Evolutionary conservation across 2,113 vertebrate species (phyloP).

Genomic region (Aramus guarauna): DNA sequence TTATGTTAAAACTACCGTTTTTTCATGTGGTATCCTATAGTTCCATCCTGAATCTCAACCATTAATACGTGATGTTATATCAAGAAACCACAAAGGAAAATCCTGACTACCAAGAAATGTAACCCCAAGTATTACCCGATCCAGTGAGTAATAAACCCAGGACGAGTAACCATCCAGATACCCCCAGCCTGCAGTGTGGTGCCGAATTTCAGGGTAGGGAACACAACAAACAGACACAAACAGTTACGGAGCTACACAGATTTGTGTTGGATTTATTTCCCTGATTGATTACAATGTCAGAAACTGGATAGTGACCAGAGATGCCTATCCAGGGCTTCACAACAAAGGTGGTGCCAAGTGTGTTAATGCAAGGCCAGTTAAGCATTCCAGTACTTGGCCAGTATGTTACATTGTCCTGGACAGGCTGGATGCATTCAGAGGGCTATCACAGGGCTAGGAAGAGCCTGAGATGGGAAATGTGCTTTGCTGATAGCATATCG

Average conservation of each 20-base stretch:
- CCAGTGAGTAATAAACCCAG: not conserved
- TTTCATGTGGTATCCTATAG: conserved; percentile 28
- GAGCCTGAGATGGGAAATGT: not conserved
- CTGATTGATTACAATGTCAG: not conserved
- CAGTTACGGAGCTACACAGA: not conserved
- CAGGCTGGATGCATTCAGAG: not conserved
- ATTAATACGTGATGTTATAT: not conserved
- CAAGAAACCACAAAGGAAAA: conserved; percentile 37
- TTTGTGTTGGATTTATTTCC: not conserved
- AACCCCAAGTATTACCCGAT: not conserved
- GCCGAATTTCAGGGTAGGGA: not conserved
- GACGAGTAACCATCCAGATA: not conserved
- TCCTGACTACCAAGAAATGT: conserved; percentile 1
- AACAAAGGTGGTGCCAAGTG: not conserved
- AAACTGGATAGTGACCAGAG: not conserved
- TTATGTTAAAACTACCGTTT: not conserved
- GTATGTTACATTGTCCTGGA: not conserved
- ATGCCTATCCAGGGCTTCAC: not conserved
- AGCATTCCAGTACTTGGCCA: not conserved
- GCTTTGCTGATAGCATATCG: not conserved
- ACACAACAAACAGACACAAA: not conserved
- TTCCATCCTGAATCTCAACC: not conserved
- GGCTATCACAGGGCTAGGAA: not conserved
- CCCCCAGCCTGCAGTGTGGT: not conserved
- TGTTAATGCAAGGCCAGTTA: not conserved